Conservation (phyloP, 1,140 invertebrate genomes). For the Musca domestica region DNA sequence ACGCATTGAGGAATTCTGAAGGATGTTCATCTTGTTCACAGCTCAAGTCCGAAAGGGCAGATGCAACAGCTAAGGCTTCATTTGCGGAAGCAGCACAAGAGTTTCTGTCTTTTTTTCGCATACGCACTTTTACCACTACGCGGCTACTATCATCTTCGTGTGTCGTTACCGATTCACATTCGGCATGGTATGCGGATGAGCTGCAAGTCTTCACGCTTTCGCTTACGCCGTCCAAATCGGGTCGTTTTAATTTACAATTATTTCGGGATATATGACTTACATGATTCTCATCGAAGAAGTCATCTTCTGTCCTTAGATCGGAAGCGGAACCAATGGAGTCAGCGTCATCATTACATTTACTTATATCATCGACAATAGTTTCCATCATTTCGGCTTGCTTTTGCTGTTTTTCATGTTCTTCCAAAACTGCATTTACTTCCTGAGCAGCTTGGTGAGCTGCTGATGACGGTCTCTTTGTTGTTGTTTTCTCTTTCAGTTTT, state of each 20-base stretch:
- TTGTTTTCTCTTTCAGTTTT: constrained; percentile 47
- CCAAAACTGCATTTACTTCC: constrained; percentile 42
- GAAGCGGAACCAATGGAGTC: constrained; percentile 75
- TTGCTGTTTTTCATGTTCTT: constrained; percentile 33
- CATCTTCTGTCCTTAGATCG: constrained; percentile 66
- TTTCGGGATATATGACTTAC: constrained; percentile 36
- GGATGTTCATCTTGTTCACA: too few species aligned
- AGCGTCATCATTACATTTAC: constrained; percentile 54
- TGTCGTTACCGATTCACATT: constrained; percentile 68
- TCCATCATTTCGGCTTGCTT: constrained; percentile 37
- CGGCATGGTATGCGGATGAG: constrained; percentile 69
- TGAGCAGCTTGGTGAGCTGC: constrained; percentile 49
- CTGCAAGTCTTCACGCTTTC: constrained; percentile 68
- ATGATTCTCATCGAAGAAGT: constrained; percentile 57
- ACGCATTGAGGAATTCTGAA: constrained; percentile 64
- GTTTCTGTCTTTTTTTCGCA: constrained; percentile 48
- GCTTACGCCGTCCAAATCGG: constrained; percentile 63
- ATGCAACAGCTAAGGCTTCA: background rate
- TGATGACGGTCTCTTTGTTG: constrained; percentile 51
- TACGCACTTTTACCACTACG: constrained; percentile 52
- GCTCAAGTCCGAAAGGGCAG: background rate
- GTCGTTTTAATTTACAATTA: constrained; percentile 37
- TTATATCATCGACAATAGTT: constrained; percentile 34
- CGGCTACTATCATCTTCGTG: constrained; percentile 62
- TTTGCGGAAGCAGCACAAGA: constrained; percentile 29